These are phyloP conservation scores for Choloepus didactylus DNA, from an alignment of 2,797 vertebrate genomes.

Conservation along the genomic window DNA sequence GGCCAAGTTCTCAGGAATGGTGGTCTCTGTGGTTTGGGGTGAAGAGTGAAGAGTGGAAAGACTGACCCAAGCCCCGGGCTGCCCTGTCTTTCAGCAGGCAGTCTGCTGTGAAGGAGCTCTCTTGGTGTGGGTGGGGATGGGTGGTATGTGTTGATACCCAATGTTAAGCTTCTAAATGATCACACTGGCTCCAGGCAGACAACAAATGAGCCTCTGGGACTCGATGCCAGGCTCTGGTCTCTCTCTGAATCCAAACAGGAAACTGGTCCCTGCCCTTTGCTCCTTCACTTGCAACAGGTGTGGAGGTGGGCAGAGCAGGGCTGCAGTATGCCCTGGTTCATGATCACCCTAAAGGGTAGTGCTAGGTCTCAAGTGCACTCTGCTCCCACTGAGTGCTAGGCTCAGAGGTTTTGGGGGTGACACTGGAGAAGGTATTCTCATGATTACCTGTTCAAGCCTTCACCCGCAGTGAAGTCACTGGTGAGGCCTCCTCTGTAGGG, in stretches of 20 bases:
- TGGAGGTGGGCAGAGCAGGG: not conserved
- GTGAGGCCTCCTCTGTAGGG: accelerated
- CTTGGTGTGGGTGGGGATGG: accelerated
- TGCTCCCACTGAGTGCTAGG: not conserved
- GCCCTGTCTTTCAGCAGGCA: accelerated
- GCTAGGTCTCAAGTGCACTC: accelerated
- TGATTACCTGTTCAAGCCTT: no score
- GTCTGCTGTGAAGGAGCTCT: not conserved
- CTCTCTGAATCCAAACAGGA: not conserved
- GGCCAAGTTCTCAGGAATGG: not conserved
- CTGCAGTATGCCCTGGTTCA: accelerated
- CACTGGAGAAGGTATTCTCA: accelerated
- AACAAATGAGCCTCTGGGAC: not conserved
- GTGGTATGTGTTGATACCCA: accelerated
- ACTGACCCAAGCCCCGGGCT: accelerated
- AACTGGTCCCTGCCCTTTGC: not conserved
- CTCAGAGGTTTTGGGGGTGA: not conserved
- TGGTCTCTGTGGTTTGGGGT: not conserved
- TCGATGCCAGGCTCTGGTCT: not conserved
- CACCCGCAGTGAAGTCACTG: accelerated
- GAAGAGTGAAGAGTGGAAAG: not conserved
- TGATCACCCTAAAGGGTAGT: accelerated
- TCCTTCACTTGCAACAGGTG: accelerated
- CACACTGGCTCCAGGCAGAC: not conserved
- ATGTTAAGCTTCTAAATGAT: accelerated